Evolutionary conservation across 2,797 vertebrate species (phyloP), one percentile per base, ranked within the genome.

Genomic region (Oryzias dopingdopingensis): DNA sequence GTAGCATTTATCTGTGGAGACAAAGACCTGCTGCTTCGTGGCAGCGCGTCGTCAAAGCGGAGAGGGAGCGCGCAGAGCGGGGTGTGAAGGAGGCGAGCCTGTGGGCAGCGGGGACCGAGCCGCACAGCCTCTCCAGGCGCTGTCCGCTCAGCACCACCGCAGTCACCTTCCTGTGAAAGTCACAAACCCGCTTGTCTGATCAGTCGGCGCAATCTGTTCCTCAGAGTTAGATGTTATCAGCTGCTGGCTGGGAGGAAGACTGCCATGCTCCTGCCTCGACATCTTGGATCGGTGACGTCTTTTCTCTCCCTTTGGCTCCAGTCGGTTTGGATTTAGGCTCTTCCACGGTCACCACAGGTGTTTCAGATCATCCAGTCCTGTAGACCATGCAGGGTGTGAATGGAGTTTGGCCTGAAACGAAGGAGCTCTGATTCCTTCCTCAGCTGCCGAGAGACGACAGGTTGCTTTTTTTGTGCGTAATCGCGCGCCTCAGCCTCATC

Each of bases 91-190:
- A 86, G 84, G 82, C 62, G 84, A 82, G 77, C 83, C 75, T 76
- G 81, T 69, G 52, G 78, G 83, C 79, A 83, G 81, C 80, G 63
- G 55, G 74, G 68, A 67, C 82, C 62, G 65, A 26, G 62, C 58
- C 6, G 52, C 54, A 62, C 52, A 23, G 55, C 54, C 6, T 40
- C 68, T 62, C 51, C 67, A 68, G 82, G 72, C 79, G 86, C 88
- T 90, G 88, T 89, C 86, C 88, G 56, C 71, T 91, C 89, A 91
- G 88, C 87, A 90, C 86, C 86, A 71, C 77, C 67, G 75, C 86
- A 82, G 79, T 91, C 90, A 88, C 90, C 90, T 91, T 89, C 82
- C 74, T 67, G 74, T 77, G 80, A 87, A 89, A 88, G 87, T 86
- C 87, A 84, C 4, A 59, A 81, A 80, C 56, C 67, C 18, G 64